Evolutionary conservation across 2,888 invertebrate species (phyloP).

Genomic region (Mythimna vitellina): DNA sequence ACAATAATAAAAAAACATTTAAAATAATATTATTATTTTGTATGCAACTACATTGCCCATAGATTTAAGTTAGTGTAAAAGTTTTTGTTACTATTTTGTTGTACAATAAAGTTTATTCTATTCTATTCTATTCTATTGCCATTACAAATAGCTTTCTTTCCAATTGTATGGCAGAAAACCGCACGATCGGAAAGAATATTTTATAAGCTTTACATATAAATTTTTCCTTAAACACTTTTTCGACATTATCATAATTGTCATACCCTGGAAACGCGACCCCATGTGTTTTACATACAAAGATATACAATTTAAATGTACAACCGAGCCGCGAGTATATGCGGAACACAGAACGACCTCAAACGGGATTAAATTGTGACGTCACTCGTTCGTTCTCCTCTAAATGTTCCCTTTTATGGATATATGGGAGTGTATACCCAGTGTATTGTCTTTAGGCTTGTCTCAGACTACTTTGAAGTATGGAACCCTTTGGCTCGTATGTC

Average conservation of each 20-base stretch:
- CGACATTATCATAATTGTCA: conserved; percentile 16
- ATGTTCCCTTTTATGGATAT: conserved; percentile 51
- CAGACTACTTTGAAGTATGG: conserved; percentile 25
- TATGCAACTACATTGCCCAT: too few relatives aligned
- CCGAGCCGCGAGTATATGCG: conserved; percentile 6
- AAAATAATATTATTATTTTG: too few relatives aligned
- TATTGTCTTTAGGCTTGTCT: conserved; percentile 44
- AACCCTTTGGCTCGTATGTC: conserved; percentile 23
- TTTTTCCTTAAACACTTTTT: conserved; percentile 8
- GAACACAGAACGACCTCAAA: conserved; percentile 44
- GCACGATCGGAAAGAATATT: neutral
- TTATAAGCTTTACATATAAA: conserved; percentile 16
- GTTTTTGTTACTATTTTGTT: too few relatives aligned
- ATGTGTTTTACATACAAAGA: conserved; percentile 32
- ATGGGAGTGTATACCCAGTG: conserved; percentile 10
- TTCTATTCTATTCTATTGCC: too few relatives aligned
- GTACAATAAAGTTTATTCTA: too few relatives aligned
- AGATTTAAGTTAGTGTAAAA: too few relatives aligned
- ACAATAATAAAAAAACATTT: too few relatives aligned
- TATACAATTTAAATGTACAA: conserved; percentile 44
- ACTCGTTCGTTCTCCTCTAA: conserved; percentile 42
- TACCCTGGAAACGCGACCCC: conserved; percentile 5
- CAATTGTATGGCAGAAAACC: neutral
- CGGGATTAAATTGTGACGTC: conserved; percentile 58
- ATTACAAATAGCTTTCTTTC: too few relatives aligned